Conservation (phyloP, 30 jellyfish, hydroid and myxozoan genomes). For the Aurelia aurita complex sp. Pacific region DNA sequence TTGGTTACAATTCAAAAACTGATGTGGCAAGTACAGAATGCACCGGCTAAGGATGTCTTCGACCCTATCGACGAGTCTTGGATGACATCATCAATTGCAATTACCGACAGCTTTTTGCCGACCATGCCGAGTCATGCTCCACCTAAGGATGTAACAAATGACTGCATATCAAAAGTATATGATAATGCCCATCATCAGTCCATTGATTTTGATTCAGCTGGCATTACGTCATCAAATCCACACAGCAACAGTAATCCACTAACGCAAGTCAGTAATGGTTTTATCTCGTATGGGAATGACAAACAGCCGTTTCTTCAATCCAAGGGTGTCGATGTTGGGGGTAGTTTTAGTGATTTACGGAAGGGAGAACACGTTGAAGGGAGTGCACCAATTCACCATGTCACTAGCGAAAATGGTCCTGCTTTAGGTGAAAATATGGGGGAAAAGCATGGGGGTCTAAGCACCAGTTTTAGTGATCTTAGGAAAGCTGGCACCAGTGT, state of each 20-base stretch:
- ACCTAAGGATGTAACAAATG: conserved; percentile 18
- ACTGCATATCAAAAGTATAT: conserved; percentile 43
- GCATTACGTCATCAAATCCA: not conserved
- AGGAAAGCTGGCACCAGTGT: conserved; percentile 35
- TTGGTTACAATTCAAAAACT: conserved; percentile 57
- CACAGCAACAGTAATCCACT: not conserved
- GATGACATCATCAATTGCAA: conserved; percentile 63
- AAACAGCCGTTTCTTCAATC: not conserved
- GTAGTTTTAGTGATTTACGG: conserved; percentile 38
- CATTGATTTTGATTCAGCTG: conserved; percentile 15
- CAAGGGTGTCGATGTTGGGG: not conserved
- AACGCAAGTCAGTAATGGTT: not conserved
- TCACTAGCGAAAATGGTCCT: not conserved
- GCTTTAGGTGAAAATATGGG: conserved; percentile 9
- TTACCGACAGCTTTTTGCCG: conserved; percentile 40
- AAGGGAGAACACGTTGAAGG: not conserved
- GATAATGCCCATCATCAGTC: conserved; percentile 56
- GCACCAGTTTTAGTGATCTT: conserved; percentile 51
- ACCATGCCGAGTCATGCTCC: conserved; percentile 5
- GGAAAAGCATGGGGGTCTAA: conserved; percentile 44
- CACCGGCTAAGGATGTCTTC: conserved; percentile 36
- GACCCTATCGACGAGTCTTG: conserved; percentile 87
- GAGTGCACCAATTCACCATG: not conserved
- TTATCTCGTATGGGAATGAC: not conserved
- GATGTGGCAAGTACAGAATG: conserved; percentile 72